These are phyloP conservation scores for Myrmecobius fasciatus DNA, from an alignment of 2,113 vertebrate genomes.

Conservation along the genomic window DNA sequence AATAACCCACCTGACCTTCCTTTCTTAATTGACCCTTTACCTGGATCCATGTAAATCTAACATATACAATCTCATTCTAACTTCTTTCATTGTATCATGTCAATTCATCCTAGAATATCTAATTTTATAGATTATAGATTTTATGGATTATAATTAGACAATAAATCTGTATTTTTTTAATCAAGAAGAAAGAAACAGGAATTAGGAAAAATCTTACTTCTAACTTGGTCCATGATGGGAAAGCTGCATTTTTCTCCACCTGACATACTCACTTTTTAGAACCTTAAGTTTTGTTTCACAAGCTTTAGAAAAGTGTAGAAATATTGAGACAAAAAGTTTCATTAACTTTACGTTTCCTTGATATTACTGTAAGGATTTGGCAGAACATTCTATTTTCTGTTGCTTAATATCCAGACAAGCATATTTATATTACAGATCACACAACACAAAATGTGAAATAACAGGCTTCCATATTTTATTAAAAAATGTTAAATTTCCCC, in stretches of 20 bases:
- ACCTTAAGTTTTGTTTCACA: neutral
- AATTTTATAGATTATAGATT: too few species aligned
- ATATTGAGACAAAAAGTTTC: conserved; percentile 38
- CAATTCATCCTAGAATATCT: too few species aligned
- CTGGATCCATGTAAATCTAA: too few species aligned
- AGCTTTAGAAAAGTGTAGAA: conserved; percentile 30
- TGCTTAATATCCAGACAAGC: conserved; percentile 3
- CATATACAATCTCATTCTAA: too few species aligned
- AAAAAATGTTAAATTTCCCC: conserved; percentile 60
- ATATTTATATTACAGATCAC: conserved; percentile 59
- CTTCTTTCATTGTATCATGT: too few species aligned
- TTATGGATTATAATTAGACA: neutral
- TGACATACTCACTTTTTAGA: conserved; percentile 8
- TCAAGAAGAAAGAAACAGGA: neutral
- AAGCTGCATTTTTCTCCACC: neutral
- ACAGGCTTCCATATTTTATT: conserved; percentile 52
- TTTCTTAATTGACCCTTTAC: too few species aligned
- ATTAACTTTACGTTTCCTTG: conserved; percentile 38
- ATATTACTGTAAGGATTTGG: conserved; percentile 40
- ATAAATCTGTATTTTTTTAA: neutral
- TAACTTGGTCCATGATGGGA: neutral
- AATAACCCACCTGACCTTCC: too few species aligned
- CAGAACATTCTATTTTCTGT: conserved; percentile 1
- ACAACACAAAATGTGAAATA: conserved; percentile 38
- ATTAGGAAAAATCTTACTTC: neutral